These are phyloP conservation scores for Pituophis catenifer DNA, from an alignment of 2,113 vertebrate species.

Conservation along the genomic window DNA sequence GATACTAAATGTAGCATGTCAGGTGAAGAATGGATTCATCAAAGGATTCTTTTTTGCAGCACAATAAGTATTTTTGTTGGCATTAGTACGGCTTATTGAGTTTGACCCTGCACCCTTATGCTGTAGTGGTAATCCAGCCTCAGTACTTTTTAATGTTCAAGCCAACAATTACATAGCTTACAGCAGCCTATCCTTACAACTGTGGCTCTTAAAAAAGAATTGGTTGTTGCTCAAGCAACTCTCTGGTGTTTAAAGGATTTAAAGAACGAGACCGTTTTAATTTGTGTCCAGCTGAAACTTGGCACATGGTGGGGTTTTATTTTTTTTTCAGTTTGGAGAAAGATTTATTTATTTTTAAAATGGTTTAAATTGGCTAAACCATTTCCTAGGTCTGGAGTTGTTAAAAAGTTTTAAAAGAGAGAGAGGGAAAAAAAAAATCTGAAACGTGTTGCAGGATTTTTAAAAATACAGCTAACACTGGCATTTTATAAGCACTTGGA, in stretches of 20 bases:
- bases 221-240: neutral
- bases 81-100: conserved; percentile 13
- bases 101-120: conserved; percentile 37
- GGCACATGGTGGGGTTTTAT: neutral
- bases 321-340: neutral
- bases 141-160: conserved; percentile 29
- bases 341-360: conserved; percentile 54
- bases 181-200: neutral
- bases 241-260: conserved; percentile 34
- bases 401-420: neutral
- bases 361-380: conserved; percentile 15
- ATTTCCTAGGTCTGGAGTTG: conserved; percentile 29
- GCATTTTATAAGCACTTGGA: conserved; percentile 10
- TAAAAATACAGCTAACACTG: conserved; percentile 12
- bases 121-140: conserved; percentile 21
- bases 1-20: conserved; percentile 14
- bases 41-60: conserved; percentile 24
- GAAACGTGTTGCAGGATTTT: conserved; percentile 17
- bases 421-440: neutral
- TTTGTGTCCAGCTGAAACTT: conserved; percentile 34
- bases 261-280: conserved; percentile 2
- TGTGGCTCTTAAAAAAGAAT: neutral
- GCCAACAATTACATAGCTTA: conserved; percentile 20
- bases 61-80: conserved; percentile 38
- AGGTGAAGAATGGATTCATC: conserved; percentile 16